Evolutionary conservation across 30 jellyfish, hydroid and myxozoan species (phyloP).

Genomic region (Hydra vulgaris): DNA sequence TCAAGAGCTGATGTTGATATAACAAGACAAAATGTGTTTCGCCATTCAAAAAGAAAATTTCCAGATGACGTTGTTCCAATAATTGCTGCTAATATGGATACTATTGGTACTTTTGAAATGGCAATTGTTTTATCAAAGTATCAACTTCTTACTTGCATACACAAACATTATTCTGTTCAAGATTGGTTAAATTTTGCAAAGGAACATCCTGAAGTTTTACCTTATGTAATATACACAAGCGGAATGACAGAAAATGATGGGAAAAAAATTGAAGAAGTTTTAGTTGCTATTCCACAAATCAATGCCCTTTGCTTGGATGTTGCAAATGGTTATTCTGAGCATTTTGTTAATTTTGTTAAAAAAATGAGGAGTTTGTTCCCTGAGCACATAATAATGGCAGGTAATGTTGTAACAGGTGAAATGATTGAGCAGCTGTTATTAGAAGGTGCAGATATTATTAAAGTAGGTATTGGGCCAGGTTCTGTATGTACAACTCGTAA

Average conservation of each 20-base stretch:
- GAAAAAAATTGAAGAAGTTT: constrained; percentile 40
- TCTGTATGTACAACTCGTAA: constrained; percentile 98
- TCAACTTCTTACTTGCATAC: constrained; percentile 71
- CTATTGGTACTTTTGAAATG: constrained; percentile 97
- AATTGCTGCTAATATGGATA: constrained; percentile 98
- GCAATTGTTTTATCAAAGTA: constrained; percentile 80
- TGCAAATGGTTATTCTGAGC: constrained; percentile 97
- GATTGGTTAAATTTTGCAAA: constrained; percentile 84
- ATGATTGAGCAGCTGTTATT: constrained; percentile 90
- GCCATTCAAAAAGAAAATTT: constrained; percentile 62
- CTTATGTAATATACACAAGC: constrained; percentile 75
- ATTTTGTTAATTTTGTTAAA: constrained; percentile 70
- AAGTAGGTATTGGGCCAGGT: constrained; percentile 99
- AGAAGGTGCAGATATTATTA: constrained; percentile 90
- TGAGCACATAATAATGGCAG: constrained; percentile 80
- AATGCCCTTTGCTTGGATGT: constrained; percentile 93
- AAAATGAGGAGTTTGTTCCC: constrained; percentile 59
- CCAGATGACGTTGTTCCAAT: constrained; percentile 92
- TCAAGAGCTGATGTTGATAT: constrained; percentile 97
- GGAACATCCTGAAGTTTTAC: constrained; percentile 40
- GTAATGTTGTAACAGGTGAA: constrained; percentile 96
- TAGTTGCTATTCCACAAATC: constrained; percentile 61
- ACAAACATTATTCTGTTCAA: constrained; percentile 69
- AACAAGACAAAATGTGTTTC: constrained; percentile 47
- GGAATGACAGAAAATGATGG: constrained; percentile 82